phyloP scores from a whole-genome alignment of 2,888 invertebrate genomes.

The Dasypolia templi region DNA sequence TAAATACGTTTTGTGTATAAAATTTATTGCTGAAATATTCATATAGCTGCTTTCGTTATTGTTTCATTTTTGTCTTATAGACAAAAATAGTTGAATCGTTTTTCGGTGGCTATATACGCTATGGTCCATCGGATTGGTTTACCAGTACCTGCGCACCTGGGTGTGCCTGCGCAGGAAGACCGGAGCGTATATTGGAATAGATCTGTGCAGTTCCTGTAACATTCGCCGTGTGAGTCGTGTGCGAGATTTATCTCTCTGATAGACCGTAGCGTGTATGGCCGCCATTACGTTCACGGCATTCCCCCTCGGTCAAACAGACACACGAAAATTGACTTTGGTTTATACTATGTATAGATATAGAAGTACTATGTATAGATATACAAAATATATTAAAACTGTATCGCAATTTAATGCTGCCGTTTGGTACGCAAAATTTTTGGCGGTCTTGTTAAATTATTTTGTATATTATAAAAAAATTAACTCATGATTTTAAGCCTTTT shows the following conservation, averaged over 20 bases:
- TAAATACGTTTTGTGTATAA: background rate
- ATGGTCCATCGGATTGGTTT: background rate
- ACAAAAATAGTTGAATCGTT: background rate
- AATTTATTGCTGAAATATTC: background rate
- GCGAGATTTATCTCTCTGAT: background rate
- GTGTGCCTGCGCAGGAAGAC: no score
- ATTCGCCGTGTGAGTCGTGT: background rate
- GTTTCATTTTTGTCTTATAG: background rate
- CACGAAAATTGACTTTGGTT: background rate
- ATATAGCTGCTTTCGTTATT: background rate
- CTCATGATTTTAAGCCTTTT: background rate
- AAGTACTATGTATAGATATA: background rate
- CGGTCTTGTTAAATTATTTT: background rate
- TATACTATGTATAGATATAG: background rate
- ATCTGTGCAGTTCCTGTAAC: background rate
- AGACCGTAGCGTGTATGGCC: background rate
- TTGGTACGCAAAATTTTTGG: background rate
- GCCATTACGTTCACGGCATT: background rate
- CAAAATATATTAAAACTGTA: slow-evolving; percentile 9
- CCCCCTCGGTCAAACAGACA: background rate
- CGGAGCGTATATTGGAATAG: background rate
- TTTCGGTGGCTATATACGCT: background rate
- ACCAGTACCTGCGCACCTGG: background rate
- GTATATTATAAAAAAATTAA: slow-evolving; percentile 5
- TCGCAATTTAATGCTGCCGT: slow-evolving; percentile 1